phyloP scores from a whole-genome alignment of 2,113 vertebrate genomes.

The Dasyornis broadbenti region DNA sequence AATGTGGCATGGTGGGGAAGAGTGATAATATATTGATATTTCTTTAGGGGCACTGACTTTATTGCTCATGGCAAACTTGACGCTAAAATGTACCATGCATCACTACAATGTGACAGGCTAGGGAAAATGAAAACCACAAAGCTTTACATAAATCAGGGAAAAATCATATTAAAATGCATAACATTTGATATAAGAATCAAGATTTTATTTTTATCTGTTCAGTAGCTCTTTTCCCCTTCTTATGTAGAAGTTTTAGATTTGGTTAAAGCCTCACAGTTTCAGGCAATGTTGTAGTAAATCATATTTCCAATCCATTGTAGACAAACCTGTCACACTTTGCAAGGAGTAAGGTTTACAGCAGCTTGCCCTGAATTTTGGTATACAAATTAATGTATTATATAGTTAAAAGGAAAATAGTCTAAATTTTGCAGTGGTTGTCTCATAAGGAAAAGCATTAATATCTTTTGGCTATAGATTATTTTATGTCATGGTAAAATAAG shows the following conservation, averaged over 20 bases:
- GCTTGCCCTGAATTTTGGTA: constrained; percentile 29
- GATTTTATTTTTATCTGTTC: constrained; percentile 66
- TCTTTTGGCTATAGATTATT: neutral
- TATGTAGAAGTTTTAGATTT: constrained; percentile 61
- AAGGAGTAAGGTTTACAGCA: constrained; percentile 16
- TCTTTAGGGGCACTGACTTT: constrained; percentile 57
- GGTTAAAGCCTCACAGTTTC: constrained; percentile 45
- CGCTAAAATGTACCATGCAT: constrained; percentile 62
- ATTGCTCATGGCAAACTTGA: constrained; percentile 68
- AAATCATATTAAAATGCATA: constrained; percentile 72
- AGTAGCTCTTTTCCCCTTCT: constrained; percentile 41
- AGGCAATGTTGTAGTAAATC: constrained; percentile 43
- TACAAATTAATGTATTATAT: neutral
- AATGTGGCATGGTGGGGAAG: neutral
- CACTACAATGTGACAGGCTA: constrained; percentile 60
- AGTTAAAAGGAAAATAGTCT: constrained; percentile 15
- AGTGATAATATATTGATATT: constrained; percentile 68
- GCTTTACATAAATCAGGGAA: constrained; percentile 74
- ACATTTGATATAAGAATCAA: constrained; percentile 67
- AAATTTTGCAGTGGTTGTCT: neutral
- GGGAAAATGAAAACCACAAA: constrained; percentile 76
- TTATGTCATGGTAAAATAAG: constrained; percentile 31
- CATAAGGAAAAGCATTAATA: neutral
- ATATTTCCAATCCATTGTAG: constrained; percentile 56
- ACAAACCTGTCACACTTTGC: constrained; percentile 23